Base-by-base conservation (phyloP, 2,113 vertebrate genomes). In the Pardalotus punctatus region DNA sequence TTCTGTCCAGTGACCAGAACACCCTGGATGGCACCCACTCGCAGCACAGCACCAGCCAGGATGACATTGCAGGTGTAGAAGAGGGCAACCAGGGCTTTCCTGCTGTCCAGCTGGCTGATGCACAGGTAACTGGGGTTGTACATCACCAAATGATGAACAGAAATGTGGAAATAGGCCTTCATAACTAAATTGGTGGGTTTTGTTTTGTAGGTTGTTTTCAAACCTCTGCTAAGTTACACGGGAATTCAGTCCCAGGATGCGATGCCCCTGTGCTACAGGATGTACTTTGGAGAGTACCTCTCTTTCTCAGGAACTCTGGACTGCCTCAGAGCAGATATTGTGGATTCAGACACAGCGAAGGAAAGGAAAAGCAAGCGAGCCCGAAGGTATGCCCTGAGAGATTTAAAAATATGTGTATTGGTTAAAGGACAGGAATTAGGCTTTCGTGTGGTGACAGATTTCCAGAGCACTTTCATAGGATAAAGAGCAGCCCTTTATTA, bases 201-300 rank as follows among this genome's bases (percentile, higher is more conserved):
- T 88, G 70, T 74, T 96, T 96, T 67, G 25, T 74, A 99, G 99
- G 99, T 99, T 92, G 99, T 99, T 93, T 99, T 99, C 97, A 99
- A 98, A 92, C 99, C 99, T 89, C 97, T 99, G 76, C 98, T 99
- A 81, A 99, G 98, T 96, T 98, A 99, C 95, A 99, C 98, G 0
- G 99, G 99, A 40, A 99, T 99, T 97, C 99, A 99, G 94, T 98
- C 99, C 12, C 99, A 99, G 94, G 99, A 99, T 86, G 85, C 98
- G 14, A 96, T 99, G 90, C 99, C 99, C 2, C 98, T 99, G 25
- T 99, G 99, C 96, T 99, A 99, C 95, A 98, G 99, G 94, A 99
- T 99, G 99, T 99, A 99, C 96, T 99, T 99, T 6, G 99, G 99
- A 66, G 99, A 99, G 91, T 98, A 99, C 85, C 97, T 99, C 82